phyloP scores from a whole-genome alignment of 1,140 invertebrate species.

The Mizuhopecten yessoensis region DNA sequence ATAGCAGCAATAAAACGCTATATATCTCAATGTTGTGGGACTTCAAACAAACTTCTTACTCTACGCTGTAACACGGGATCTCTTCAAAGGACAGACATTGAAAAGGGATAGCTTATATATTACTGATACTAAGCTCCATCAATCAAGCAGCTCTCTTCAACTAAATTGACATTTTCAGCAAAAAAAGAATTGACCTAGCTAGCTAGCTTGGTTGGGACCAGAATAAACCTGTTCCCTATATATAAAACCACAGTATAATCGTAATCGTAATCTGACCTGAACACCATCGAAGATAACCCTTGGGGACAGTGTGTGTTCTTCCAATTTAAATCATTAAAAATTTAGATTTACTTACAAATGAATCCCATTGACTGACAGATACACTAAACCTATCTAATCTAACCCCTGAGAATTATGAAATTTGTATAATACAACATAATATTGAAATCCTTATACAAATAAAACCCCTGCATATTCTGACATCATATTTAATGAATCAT shows the following conservation, averaged over 20 bases:
- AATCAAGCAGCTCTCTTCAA: not conserved
- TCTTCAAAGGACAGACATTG: constrained; percentile 22
- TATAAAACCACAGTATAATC: not conserved
- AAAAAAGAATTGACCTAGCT: constrained; percentile 32
- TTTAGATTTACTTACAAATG: no score
- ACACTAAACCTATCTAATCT: no score
- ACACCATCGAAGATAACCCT: not conserved
- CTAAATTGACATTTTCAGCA: not conserved
- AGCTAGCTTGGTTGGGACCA: not conserved
- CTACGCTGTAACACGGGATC: not conserved
- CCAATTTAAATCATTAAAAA: no score
- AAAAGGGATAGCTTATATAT: not conserved
- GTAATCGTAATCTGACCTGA: not conserved
- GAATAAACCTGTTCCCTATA: constrained; percentile 14
- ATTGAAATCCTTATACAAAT: no score
- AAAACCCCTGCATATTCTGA: no score
- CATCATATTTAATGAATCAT: no score
- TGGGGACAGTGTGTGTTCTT: not conserved
- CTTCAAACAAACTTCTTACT: not conserved
- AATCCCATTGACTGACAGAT: no score
- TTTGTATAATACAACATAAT: no score
- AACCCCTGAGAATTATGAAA: no score
- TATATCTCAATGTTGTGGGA: not conserved
- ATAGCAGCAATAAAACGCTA: not conserved
- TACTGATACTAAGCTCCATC: not conserved